phyloP scores from a whole-genome alignment of 2,888 invertebrate genomes.

The Mythimna loreyi region DNA sequence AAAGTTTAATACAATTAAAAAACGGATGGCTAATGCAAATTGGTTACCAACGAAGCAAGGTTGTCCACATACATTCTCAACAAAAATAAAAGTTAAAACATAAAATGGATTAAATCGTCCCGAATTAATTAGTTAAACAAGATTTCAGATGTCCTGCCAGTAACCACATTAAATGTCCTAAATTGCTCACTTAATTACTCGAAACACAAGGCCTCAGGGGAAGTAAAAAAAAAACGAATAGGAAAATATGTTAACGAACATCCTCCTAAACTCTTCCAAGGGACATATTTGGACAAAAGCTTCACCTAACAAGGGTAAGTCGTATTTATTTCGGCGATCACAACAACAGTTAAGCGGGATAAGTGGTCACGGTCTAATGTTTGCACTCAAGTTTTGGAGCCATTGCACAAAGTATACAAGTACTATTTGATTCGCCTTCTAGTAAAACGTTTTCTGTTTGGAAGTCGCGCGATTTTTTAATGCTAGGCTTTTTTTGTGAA shows the following conservation, averaged over 20 bases:
- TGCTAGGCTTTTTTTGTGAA: constrained; percentile 31
- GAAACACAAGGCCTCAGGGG: constrained; percentile 28
- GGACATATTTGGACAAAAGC: constrained; percentile 64
- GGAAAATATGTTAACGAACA: constrained; percentile 46
- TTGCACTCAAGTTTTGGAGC: constrained; percentile 40
- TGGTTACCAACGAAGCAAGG: background rate
- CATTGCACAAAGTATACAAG: constrained; percentile 39
- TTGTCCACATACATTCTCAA: background rate
- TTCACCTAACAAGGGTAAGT: constrained; percentile 60
- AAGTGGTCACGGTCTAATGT: constrained; percentile 54
- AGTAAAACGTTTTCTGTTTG: constrained; percentile 23
- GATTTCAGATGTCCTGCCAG: constrained; percentile 10
- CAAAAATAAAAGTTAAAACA: constrained; percentile 16
- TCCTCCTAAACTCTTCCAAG: constrained; percentile 53
- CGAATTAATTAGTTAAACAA: constrained; percentile 13
- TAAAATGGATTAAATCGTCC: constrained; percentile 22
- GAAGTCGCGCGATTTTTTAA: constrained; percentile 21
- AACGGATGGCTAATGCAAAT: constrained; percentile 27
- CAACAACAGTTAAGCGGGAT: constrained; percentile 65
- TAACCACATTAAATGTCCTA: constrained; percentile 30
- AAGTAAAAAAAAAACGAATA: constrained; percentile 55
- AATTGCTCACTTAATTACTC: constrained; percentile 52
- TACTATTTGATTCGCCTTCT: constrained; percentile 20
- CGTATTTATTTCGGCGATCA: constrained; percentile 67
- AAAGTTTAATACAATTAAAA: constrained; percentile 3